Conservation (phyloP, 2,797 vertebrate species). For the Sarcoramphus papa region DNA sequence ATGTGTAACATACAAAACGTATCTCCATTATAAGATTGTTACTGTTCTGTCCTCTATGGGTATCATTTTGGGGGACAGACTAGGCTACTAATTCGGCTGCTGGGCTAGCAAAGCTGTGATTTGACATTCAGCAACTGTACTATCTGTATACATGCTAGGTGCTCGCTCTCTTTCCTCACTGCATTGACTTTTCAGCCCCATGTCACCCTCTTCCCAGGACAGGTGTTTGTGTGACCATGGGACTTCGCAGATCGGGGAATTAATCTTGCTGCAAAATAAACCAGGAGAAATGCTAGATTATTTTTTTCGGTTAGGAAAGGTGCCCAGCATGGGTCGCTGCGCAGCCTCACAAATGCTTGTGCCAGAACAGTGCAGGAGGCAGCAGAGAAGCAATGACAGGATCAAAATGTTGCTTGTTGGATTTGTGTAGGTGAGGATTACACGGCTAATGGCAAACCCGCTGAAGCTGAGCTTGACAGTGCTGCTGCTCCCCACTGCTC, state of each 20-base stretch:
- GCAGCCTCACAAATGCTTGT: neutral
- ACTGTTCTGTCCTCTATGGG: neutral
- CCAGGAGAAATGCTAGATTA: neutral
- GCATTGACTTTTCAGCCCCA: neutral
- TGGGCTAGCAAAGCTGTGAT: neutral
- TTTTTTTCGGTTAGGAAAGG: neutral
- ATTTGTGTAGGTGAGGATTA: neutral
- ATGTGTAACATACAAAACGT: neutral
- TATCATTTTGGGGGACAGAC: neutral
- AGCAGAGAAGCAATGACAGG: neutral
- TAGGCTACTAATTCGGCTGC: neutral
- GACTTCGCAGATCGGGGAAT: neutral
- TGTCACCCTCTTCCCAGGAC: neutral
- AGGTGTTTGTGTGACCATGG: neutral
- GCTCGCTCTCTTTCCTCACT: fast-evolving
- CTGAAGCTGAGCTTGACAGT: neutral
- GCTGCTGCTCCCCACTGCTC: neutral
- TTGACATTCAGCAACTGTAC: neutral
- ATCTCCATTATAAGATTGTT: neutral
- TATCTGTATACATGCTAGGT: fast-evolving
- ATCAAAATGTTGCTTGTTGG: neutral
- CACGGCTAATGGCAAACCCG: neutral
- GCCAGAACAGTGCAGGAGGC: neutral
- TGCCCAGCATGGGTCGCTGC: neutral
- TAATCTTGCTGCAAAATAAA: neutral